A percentile compares a stretch with the other conserved stretches of the same genome.
These are phyloP conservation scores for Drosophila lacteicornis DNA, from an alignment of 1,140 invertebrate genomes.

Conservation along the genomic window DNA sequence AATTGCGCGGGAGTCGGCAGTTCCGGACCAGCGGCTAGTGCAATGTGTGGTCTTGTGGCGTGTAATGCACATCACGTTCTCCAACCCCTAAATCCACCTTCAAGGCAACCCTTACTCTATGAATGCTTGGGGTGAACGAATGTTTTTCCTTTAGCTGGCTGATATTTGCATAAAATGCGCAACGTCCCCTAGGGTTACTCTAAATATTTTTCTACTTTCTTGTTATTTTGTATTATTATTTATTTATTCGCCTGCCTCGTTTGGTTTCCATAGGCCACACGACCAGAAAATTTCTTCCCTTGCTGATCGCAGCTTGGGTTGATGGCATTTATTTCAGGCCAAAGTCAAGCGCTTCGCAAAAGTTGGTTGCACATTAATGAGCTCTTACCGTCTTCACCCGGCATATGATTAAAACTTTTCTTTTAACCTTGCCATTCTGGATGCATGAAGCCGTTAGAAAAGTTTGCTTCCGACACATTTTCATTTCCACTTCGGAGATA, in stretches of 20 bases:
- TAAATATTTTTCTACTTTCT: slow-evolving; percentile 35
- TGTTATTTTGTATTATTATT: slow-evolving; percentile 19
- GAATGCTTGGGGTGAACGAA: slow-evolving; percentile 51
- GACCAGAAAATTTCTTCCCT: slow-evolving; percentile 23
- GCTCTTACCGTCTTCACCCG: slow-evolving; percentile 45
- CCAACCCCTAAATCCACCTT: slow-evolving; percentile 1
- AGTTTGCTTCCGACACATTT: slow-evolving; percentile 57
- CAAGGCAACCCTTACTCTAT: slow-evolving; percentile 31
- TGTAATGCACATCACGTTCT: slow-evolving; percentile 5
- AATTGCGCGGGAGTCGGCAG: slow-evolving; percentile 1
- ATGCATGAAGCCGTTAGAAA: slow-evolving; percentile 44
- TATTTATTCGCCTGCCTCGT: slow-evolving; percentile 34
- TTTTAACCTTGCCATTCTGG: slow-evolving; percentile 52
- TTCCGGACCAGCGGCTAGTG: slow-evolving; percentile 14
- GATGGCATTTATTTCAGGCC: slow-evolving; percentile 60
- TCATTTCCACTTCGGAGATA: slow-evolving; percentile 44
- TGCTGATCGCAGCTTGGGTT: slow-evolving; percentile 22
- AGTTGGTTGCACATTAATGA: slow-evolving; percentile 74
- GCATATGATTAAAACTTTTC: slow-evolving; percentile 78
- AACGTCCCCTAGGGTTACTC: slow-evolving; percentile 34
- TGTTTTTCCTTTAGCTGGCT: slow-evolving; percentile 28
- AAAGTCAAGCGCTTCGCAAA: slow-evolving; percentile 57
- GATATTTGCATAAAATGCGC: slow-evolving; percentile 76
- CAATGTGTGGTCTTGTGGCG: slow-evolving; percentile 25
- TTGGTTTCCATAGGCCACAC: slow-evolving; percentile 9